Evolutionary conservation across 23 tunicate species (phyloP).

Genomic region (Trididemnum clinides): DNA sequence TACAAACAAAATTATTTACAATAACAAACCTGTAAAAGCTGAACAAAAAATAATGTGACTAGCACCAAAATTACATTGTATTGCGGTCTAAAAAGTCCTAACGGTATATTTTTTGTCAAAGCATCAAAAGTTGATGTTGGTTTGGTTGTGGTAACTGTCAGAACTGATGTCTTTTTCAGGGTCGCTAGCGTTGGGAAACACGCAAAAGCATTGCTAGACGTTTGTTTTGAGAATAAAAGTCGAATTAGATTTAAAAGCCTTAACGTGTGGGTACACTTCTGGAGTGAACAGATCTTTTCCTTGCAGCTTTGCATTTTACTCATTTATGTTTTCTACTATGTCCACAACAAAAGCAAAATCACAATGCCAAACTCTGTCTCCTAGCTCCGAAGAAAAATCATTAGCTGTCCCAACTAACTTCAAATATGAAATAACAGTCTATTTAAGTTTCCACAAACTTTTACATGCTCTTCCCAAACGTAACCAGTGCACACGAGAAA

Average conservation of each 20-base stretch:
- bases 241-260: slow-evolving; percentile 7
- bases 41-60: too few relatives aligned
- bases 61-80: too few relatives aligned
- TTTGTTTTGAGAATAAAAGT: slow-evolving; percentile 12
- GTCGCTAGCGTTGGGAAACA: slow-evolving; percentile 7
- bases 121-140: background rate
- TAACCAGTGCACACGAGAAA: slow-evolving; percentile 35
- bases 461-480: slow-evolving; percentile 34
- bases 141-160: slow-evolving; percentile 27
- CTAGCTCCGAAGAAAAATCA: slow-evolving; percentile 26
- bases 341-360: slow-evolving; percentile 38
- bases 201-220: background rate
- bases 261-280: slow-evolving; percentile 3
- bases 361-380: slow-evolving; percentile 15
- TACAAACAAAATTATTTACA: too few relatives aligned
- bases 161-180: slow-evolving; percentile 15
- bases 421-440: slow-evolving; percentile 12
- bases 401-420: slow-evolving; percentile 18
- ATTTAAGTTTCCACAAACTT: slow-evolving; percentile 18
- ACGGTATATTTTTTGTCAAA: slow-evolving; percentile 14
- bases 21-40: too few relatives aligned
- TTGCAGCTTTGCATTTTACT: slow-evolving; percentile 21
- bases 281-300: background rate
- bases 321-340: slow-evolving; percentile 14
- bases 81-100: background rate